These are phyloP conservation scores for Campoplex capitator DNA, from an alignment of 2,888 invertebrate genomes.

Conservation along the genomic window DNA sequence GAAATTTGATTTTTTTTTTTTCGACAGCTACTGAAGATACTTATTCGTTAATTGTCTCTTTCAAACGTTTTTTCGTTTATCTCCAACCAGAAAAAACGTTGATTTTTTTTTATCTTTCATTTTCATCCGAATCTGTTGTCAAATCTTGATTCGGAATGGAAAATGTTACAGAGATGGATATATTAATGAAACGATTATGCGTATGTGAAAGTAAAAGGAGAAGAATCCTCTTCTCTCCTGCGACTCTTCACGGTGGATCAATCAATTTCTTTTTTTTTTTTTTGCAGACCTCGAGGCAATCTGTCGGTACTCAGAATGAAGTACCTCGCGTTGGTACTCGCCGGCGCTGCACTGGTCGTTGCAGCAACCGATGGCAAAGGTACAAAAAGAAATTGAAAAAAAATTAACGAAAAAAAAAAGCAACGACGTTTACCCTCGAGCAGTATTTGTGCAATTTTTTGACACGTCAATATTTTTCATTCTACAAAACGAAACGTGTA, in stretches of 20 bases:
- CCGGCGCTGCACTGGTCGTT: slow-evolving; percentile 56
- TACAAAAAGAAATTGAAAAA: slow-evolving; percentile 20
- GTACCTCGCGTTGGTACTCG: slow-evolving; percentile 59
- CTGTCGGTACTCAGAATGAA: slow-evolving; percentile 55
- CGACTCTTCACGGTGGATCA: slow-evolving; percentile 9
- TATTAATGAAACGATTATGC: slow-evolving; percentile 8
- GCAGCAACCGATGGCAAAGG: slow-evolving; percentile 59
- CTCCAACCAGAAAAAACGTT: background rate
- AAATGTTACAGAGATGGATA: slow-evolving; percentile 6
- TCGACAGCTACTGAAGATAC: background rate
- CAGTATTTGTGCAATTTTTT: slow-evolving; percentile 33
- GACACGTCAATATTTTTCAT: background rate
- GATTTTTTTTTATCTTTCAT: background rate
- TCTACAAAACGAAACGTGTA: slow-evolving; percentile 36
- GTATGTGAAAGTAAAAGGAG: slow-evolving; percentile 26
- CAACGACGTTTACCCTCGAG: slow-evolving; percentile 15
- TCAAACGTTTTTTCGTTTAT: background rate
- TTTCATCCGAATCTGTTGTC: background rate
- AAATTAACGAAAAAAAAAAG: background rate
- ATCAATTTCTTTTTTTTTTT: slow-evolving; percentile 30
- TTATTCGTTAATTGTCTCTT: background rate
- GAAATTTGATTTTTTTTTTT: background rate
- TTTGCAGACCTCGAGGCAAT: slow-evolving; percentile 38
- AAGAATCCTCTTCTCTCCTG: background rate
- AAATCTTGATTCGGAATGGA: background rate